Evolutionary conservation across 2,888 invertebrate genomes (phyloP), one percentile per base, ranked within the genome.

Genomic region (Sinelater perroti): DNA sequence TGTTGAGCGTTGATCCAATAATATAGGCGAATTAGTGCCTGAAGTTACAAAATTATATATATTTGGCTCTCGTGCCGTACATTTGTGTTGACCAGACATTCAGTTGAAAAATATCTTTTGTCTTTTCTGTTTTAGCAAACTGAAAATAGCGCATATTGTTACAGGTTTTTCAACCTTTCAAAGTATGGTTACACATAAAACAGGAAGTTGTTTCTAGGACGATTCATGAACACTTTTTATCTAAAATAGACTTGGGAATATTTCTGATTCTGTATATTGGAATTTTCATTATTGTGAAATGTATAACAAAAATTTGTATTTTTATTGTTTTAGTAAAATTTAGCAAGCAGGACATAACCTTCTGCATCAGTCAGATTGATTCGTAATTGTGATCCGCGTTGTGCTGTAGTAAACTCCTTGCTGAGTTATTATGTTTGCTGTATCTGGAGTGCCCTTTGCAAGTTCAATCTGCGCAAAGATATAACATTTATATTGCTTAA

Each of bases 401-500:
- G 13, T 13, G 31, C 17, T 2, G 24, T 28, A 7, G 45, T 31
- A 46, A 46, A 46, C 13, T 31, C 31, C 5, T 46, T 46, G 30
- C 31, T 30, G 31, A 26, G 14, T 26, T 44, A 5, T 13, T 26
- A 28, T 2, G 14, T 44, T 45, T 28, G 45, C 13, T 8, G n/a
- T 10, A 6, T 46, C 45, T 17, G 30, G 3, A 24, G n/a, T 46
- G 14, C 20, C 8, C 1, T 17, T 28, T n/a, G n/a, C 45, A 4
- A 20, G 17, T n/a, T 30, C 31, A 17, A 31, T 18, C 2, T 46
- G 30, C 17, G 3, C 24, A 1, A 31, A 31, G 3, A 46, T 17
- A 46, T 46, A 46, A 46, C 31, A 46, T 46, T 28, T 46, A 30
- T 46, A 17, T 28, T 30, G 28, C 6, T 17, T 26, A 21, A 14